These are phyloP conservation scores for Poliocrania exsul DNA, from an alignment of 2,797 vertebrate species.

Conservation along the genomic window DNA sequence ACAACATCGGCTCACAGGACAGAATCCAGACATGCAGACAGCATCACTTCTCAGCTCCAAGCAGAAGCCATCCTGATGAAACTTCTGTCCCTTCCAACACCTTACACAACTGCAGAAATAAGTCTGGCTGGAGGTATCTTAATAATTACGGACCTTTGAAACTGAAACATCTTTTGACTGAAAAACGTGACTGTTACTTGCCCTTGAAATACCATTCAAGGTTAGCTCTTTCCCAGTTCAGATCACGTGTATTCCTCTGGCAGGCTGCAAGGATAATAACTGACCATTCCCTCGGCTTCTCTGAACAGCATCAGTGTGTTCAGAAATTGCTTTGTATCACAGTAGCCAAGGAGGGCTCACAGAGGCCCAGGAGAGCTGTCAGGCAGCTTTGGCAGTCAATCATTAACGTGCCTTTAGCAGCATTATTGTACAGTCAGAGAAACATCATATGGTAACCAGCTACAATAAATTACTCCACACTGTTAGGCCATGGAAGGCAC, in stretches of 20 bases:
- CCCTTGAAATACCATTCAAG: neutral
- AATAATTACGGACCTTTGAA: neutral
- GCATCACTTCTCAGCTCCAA: neutral
- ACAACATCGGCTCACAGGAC: neutral
- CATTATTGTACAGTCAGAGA: neutral
- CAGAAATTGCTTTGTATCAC: neutral
- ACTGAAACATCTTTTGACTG: neutral
- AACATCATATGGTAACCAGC: neutral
- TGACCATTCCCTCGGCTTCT: neutral
- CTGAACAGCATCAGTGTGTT: neutral
- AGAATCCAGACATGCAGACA: neutral
- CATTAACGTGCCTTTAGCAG: neutral
- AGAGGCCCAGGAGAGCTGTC: neutral
- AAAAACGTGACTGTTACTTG: neutral
- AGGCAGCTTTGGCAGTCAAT: neutral
- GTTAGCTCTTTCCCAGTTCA: neutral
- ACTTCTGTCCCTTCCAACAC: neutral
- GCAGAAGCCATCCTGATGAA: neutral
- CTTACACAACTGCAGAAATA: neutral
- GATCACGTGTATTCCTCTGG: neutral
- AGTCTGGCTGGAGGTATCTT: neutral
- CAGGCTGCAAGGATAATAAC: neutral
- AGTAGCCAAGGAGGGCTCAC: neutral
- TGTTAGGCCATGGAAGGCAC: neutral
- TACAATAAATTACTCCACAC: neutral